Evolutionary conservation across 2,888 invertebrate genomes (phyloP), one percentile per base, ranked within the genome.

Genomic region (Chrysopilus asiliformis): DNA sequence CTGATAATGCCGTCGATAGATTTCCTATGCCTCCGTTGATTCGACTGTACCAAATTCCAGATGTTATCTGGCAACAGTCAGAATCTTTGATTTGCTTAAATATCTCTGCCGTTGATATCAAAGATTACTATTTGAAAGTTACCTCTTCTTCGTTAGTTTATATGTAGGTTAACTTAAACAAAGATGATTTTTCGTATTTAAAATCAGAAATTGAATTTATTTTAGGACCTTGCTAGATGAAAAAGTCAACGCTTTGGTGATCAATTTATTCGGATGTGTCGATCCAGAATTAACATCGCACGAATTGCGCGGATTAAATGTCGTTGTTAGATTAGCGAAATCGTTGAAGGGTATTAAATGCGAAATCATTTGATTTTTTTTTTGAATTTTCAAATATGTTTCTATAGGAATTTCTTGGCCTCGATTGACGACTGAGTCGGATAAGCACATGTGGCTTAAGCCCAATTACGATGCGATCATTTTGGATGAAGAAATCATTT

Each of bases 271-370:
- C 15, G 53, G 52, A 2, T 46, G 40, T 7, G 39, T 56, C 14
- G 45, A 49, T 9, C 45, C 51, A 2, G 20, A 46, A 13, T 17
- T 40, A 9, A 47, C 49, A 6, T 48, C 51, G 1, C 54, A 56
- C 39, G 52, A 52, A 40, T 47, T 55, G 32, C 50, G 52, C 28
- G 55, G 55, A 1, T 29, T 55, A 2, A 49, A 51, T 43, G 51
- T 55, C 0, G 40, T 51, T 3, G 47, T 56, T 29, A 49, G 53
- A 16, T 40, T 56, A 32, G 25, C 25, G 5, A 37, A 37, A 37
- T 16, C 32, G 16, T 13, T 32, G 4, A 37, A 37, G 19, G 32
- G 36, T 24, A 31, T 19, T 22, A 22, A 22, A 22, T 22, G 10
- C 10, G 10, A 16, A 14, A 20, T 33, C 6, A 4, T n/a, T 32